These are phyloP conservation scores for Ctenicera cuprea DNA, from an alignment of 2,888 invertebrate species.

Conservation along the genomic window DNA sequence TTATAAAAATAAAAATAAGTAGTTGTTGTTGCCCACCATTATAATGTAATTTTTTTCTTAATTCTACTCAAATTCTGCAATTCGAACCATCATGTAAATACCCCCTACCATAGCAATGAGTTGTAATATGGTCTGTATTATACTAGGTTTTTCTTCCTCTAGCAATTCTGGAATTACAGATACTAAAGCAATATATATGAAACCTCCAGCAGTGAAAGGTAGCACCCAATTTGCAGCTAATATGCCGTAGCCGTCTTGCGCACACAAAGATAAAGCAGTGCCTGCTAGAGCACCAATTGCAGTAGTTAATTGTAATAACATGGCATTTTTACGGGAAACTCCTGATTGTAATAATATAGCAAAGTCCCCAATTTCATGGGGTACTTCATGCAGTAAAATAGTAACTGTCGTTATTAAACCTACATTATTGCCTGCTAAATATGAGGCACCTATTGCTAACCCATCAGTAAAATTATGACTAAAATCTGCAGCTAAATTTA, in stretches of 20 bases:
- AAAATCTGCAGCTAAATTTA: constrained; percentile 98
- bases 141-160: constrained; percentile 84
- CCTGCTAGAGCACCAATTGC: constrained; percentile 97
- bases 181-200: constrained; percentile 99
- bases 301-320: constrained; percentile 94
- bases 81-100: constrained; percentile 96
- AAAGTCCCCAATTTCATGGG: constrained; percentile 99
- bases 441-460: constrained; percentile 98
- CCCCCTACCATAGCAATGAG: constrained; percentile 91
- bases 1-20: constrained; percentile 4
- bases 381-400: constrained; percentile 98
- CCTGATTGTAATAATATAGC: constrained; percentile 99
- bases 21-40: not conserved
- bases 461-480: constrained; percentile 99
- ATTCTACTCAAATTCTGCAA: constrained; percentile 84
- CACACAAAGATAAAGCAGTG: constrained; percentile 89
- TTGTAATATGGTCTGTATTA: constrained; percentile 94
- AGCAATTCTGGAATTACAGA: constrained; percentile 98
- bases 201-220: constrained; percentile 99
- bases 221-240: constrained; percentile 91
- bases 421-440: constrained; percentile 90
- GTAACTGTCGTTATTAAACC: constrained; percentile 95
- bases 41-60: not conserved
- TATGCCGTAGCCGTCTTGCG: constrained; percentile 83
- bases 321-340: constrained; percentile 94